Base-by-base conservation (phyloP, 2,888 invertebrate genomes). In the Oscheius sp. region DNA sequence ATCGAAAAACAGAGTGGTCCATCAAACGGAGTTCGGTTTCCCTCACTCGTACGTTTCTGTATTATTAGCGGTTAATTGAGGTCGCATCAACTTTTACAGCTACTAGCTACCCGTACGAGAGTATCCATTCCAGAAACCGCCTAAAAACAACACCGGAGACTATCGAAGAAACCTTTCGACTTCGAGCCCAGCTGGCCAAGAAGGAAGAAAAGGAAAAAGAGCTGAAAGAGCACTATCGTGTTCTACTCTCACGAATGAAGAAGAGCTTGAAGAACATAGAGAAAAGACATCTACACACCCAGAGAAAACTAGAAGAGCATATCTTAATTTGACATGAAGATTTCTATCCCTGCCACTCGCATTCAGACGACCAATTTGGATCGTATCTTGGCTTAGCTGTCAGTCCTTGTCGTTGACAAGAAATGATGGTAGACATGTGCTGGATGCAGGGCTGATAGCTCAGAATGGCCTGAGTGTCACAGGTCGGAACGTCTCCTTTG, bases 401-500 rank as follows among this genome's bases (percentile, higher is more conserved):
- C 59, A 85, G 73, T 63, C 79, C 77, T 37, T 80, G 79, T 73
- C 78, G 75, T 59, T 85, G 85, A 62, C 85, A 85, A 21, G 76
- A 63, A 13, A 83, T 78, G 42, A 85, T 85, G 11, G 77, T 68
- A 5, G 71, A 68, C 79, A 85, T 80, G 62, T 82, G 68, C 53
- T 55, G 42, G 53, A 84, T 65, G 55, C 84, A 84, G 0, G 84
- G 84, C 77, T 85, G 82, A 71, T 85, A 85, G 58, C 78, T 77
- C 74, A 85, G 77, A 53, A 85, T 86, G 63, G 82, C 78, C 60
- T 86, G 83, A 55, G 84, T 74, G 57, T 85, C 85, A 48, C 85
- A 85, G 9, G 85, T 86, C 29, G 85, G 85, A 10, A 85, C 85
- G 47, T 85, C 81, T 13, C 85, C 85, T 58, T 84, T 81, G 74